Conservation (phyloP, 2,113 vertebrate species). For the Zootoca vivipara region DNA sequence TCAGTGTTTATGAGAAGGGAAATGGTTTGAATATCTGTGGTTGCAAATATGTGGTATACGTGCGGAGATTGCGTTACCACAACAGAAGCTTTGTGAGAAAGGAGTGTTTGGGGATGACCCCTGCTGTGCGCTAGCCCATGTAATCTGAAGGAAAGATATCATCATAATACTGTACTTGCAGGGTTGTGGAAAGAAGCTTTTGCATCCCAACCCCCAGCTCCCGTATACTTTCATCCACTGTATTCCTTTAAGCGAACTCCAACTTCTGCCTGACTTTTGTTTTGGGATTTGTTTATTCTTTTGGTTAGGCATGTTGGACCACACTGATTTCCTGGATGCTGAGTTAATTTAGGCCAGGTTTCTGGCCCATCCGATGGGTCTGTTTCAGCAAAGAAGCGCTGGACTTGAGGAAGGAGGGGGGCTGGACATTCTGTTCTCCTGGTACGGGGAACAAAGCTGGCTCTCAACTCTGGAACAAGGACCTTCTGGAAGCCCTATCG, state of each 20-base stretch:
- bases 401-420: too few relatives aligned
- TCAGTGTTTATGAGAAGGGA: slow-evolving; percentile 20
- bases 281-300: neutral
- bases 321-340: neutral
- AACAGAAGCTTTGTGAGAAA: slow-evolving; percentile 66
- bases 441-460: neutral
- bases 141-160: slow-evolving; percentile 49
- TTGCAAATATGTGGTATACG: slow-evolving; percentile 44
- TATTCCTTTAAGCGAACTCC: neutral
- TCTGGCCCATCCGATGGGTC: neutral
- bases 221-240: neutral
- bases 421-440: neutral
- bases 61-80: slow-evolving; percentile 57
- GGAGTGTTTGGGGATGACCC: slow-evolving; percentile 51
- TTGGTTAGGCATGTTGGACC: neutral
- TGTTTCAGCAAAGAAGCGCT: neutral
- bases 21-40: slow-evolving; percentile 34
- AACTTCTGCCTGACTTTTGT: neutral
- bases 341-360: neutral
- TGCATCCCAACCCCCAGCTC: neutral
- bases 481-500: neutral
- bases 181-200: neutral
- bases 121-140: slow-evolving; percentile 59
- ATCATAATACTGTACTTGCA: neutral
- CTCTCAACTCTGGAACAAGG: neutral